Evolutionary conservation across 2,113 vertebrate species (phyloP), one percentile per base, ranked within the genome.

Genomic region (Crotalus tigris): DNA sequence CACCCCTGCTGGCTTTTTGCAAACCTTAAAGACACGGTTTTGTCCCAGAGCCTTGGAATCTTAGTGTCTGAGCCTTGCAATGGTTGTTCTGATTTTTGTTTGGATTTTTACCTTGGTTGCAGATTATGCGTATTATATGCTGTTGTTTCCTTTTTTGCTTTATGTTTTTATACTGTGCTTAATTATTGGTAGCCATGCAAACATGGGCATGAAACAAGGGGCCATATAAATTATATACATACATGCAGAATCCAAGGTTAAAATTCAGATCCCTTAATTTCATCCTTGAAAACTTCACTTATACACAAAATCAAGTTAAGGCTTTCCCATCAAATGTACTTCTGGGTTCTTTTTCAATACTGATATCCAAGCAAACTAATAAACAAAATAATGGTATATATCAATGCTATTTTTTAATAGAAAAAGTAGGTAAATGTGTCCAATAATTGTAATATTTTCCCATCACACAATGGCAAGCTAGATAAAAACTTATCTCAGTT

Each of bases 401-500:
- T 75, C 46, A n/a, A 49, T 85, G 39, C 87, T 46, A 85, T 44
- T 89, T 91, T 85, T 91, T 90, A 15, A 15, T 15, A 85, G 8
- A 53, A 86, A 92, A 57, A 46, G 33, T 92, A 17, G 88, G 33
- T 81, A 81, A 81, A 39, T 44, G 2, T 81, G 7, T 81, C 49
- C 69, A 89, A 91, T 39, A 91, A 95, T 94, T 33, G 93, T 1
- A 93, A 54, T 11, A 75, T 51, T 54, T 13, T 93, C 85, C 53
- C 39, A 24, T 85, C 3, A 57, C 21, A 49, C 39, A 29, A 92
- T 46, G 5, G 44, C 51, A 44, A 46, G 89, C 92, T 49, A 44
- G 54, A 87, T 90, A 24, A 95, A 96, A 96, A 10, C 75, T 88
- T 24, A 91, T 49, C 61, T 91, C 9, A 11, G 4, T 89, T 11